Evolutionary conservation across 2,113 vertebrate genomes (phyloP).

Genomic region (Nettapus auritus): DNA sequence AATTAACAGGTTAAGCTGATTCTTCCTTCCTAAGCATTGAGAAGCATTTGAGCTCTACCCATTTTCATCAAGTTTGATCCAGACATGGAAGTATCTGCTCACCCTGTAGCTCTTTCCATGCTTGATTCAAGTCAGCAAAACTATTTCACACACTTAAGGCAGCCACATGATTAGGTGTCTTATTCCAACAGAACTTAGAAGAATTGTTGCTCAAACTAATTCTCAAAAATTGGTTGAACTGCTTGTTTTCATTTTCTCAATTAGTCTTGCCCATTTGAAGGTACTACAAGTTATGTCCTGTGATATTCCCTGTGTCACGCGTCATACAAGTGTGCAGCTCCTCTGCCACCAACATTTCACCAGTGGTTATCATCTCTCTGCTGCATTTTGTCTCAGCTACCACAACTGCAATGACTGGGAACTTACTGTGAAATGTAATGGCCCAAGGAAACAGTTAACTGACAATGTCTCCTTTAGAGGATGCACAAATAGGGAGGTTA

Average conservation of each 20-base stretch:
- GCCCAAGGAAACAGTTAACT: neutral
- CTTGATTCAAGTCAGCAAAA: neutral
- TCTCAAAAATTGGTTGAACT: neutral
- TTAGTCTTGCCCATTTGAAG: neutral
- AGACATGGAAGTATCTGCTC: neutral
- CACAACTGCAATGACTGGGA: too few relatives aligned
- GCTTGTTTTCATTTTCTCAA: neutral
- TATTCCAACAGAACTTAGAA: neutral
- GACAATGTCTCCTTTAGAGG: neutral
- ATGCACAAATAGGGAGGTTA: neutral
- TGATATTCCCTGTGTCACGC: neutral
- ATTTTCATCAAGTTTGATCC: neutral
- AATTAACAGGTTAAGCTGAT: neutral
- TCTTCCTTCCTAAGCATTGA: neutral
- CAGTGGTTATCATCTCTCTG: neutral
- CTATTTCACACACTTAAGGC: neutral
- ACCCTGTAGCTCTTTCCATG: neutral
- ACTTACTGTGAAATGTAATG: neutral
- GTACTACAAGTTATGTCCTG: neutral
- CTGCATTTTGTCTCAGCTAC: neutral
- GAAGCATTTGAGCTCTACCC: neutral
- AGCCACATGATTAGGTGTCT: neutral
- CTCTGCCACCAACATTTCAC: neutral
- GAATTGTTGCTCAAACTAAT: neutral
- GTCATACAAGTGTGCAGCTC: neutral